Evolutionary conservation across 2,888 invertebrate genomes (phyloP).

Genomic region (Drosophila trichaetosa): DNA sequence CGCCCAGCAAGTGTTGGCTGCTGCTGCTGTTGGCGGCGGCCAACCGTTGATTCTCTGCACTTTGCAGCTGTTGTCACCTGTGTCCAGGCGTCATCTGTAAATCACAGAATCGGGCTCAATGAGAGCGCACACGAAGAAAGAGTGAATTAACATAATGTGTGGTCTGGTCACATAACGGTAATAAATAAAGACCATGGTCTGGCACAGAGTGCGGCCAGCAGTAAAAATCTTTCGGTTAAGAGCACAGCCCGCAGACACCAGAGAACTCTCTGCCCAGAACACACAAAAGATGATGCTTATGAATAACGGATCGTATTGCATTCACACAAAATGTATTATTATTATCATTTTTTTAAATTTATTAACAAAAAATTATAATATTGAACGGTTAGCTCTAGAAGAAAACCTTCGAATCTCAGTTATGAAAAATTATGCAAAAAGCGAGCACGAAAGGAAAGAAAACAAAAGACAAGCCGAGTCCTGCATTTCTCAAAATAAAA

Average conservation of each 20-base stretch:
- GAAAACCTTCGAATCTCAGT: slow-evolving; percentile 46
- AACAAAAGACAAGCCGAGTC: slow-evolving; percentile 30
- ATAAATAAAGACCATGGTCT: slow-evolving; percentile 54
- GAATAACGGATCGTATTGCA: slow-evolving; percentile 78
- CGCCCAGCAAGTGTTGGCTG: slow-evolving; percentile 47
- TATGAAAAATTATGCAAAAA: slow-evolving; percentile 67
- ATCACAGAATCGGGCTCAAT: slow-evolving; percentile 50
- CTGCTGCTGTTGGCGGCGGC: neutral
- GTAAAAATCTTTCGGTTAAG: slow-evolving; percentile 26
- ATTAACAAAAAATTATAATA: slow-evolving; percentile 65
- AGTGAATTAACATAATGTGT: slow-evolving; percentile 70
- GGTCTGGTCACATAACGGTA: slow-evolving; percentile 79
- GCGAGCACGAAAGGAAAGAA: slow-evolving; percentile 16
- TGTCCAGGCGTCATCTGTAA: slow-evolving; percentile 56
- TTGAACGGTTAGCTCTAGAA: slow-evolving; percentile 45
- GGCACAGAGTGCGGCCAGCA: slow-evolving; percentile 17
- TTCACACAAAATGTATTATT: slow-evolving; percentile 74
- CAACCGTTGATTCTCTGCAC: slow-evolving; percentile 10
- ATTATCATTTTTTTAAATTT: slow-evolving; percentile 12
- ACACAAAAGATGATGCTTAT: slow-evolving; percentile 62
- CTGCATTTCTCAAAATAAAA: slow-evolving; percentile 69
- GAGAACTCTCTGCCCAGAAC: slow-evolving; percentile 25
- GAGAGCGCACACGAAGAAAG: slow-evolving; percentile 24
- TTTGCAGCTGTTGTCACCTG: slow-evolving; percentile 76
- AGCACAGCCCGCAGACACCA: slow-evolving; percentile 66